Percentiles rank a stretch among this genome's conserved stretches.
Evolutionary conservation across 2,888 invertebrate genomes (phyloP).

Genomic region (Trichogramma dendrolimi): DNA sequence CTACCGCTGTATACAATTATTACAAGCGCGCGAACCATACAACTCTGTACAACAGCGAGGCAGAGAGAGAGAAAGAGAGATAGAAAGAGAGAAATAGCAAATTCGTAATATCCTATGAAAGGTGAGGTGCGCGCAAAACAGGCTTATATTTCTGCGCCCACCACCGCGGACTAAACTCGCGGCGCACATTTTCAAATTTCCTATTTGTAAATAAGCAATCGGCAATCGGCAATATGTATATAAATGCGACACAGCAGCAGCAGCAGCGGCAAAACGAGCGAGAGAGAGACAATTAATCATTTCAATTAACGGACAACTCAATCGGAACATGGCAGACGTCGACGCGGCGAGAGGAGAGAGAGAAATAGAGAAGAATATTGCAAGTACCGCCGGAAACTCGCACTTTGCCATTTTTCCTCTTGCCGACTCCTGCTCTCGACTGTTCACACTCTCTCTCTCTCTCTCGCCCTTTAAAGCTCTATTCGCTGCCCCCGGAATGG

Average conservation of each 20-base stretch:
- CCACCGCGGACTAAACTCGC: slow-evolving; percentile 10
- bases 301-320: slow-evolving; percentile 52
- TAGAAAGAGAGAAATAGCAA: slow-evolving; percentile 49
- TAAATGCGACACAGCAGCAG: slow-evolving; percentile 10
- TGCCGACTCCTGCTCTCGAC: slow-evolving; percentile 9
- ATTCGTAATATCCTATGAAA: slow-evolving; percentile 54
- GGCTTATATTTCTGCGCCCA: slow-evolving; percentile 13
- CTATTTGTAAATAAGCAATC: slow-evolving; percentile 54
- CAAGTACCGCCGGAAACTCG: slow-evolving; percentile 43
- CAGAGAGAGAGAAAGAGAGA: background rate
- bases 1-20: too few relatives aligned
- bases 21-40: too few relatives aligned
- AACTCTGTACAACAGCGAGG: too few relatives aligned
- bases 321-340: slow-evolving; percentile 38
- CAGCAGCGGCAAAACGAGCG: slow-evolving; percentile 8
- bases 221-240: slow-evolving; percentile 27
- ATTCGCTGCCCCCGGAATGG: background rate
- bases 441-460: slow-evolving; percentile 17
- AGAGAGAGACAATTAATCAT: slow-evolving; percentile 51
- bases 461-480: slow-evolving; percentile 2
- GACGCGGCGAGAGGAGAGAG: background rate
- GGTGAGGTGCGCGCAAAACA: slow-evolving; percentile 36
- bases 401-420: slow-evolving; percentile 14
- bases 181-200: slow-evolving; percentile 52
- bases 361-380: slow-evolving; percentile 48